These are phyloP conservation scores for Porphyrio hochstetteri DNA, from an alignment of 2,113 vertebrate species.

Conservation along the genomic window DNA sequence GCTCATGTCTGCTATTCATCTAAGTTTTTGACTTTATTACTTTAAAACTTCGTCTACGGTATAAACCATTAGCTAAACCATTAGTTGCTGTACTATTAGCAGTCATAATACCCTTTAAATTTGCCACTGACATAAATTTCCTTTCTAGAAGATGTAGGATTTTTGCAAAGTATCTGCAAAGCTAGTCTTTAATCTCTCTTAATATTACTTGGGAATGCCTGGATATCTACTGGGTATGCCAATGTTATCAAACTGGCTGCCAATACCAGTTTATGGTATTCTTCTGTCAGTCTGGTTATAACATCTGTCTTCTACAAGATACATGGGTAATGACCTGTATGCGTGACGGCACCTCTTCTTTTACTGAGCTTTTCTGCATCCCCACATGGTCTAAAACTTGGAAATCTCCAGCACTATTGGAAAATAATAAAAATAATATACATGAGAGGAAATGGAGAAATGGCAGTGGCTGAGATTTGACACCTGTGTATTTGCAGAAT, in stretches of 20 bases:
- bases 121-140: neutral
- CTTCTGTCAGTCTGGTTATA: neutral
- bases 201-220: neutral
- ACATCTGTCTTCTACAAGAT: neutral
- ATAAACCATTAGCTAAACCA: neutral
- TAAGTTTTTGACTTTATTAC: neutral
- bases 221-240: neutral
- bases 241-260: too few relatives aligned
- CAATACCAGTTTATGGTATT: neutral
- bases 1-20: neutral
- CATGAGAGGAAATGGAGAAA: neutral
- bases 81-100: neutral
- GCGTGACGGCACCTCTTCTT: accelerated
- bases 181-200: neutral
- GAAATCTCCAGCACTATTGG: neutral
- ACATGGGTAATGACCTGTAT: neutral
- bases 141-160: neutral
- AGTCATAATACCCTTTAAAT: neutral
- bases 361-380: neutral
- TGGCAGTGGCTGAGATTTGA: neutral
- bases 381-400: neutral
- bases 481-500: neutral
- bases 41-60: neutral
- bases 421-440: neutral
- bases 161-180: neutral